These are phyloP conservation scores for Lithophane ornitopus DNA, from an alignment of 2,888 invertebrate species.

Conservation along the genomic window DNA sequence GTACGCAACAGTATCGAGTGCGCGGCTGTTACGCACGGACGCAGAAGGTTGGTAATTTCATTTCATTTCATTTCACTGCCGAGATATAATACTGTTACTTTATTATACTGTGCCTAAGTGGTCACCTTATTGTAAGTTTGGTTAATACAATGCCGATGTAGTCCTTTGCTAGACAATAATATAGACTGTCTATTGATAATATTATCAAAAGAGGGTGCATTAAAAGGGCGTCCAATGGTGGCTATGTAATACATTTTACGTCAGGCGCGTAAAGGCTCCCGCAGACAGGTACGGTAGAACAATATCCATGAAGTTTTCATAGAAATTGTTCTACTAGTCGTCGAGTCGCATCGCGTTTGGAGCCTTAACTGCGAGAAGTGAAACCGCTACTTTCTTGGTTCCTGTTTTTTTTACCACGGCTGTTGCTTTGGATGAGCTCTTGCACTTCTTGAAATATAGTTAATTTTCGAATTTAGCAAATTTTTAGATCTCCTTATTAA, in stretches of 20 bases:
- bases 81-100: no score
- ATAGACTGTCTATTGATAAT: background rate
- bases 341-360: no score
- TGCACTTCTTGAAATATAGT: background rate
- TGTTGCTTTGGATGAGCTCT: background rate
- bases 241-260: background rate
- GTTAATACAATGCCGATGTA: background rate
- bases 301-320: no score
- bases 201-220: background rate
- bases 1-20: no score
- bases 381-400: background rate
- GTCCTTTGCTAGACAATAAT: background rate
- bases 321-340: no score
- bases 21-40: no score
- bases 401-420: background rate
- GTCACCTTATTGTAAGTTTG: conserved; percentile 15
- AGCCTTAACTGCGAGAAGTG: no score
- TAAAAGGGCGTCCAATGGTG: background rate
- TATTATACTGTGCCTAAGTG: background rate
- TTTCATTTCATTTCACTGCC: no score
- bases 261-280: background rate
- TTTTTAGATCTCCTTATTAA: no score
- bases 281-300: no score
- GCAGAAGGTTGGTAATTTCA: no score
- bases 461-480: background rate